Conservation (phyloP, 2,113 vertebrate species). For the Atlantisia rogersi region DNA sequence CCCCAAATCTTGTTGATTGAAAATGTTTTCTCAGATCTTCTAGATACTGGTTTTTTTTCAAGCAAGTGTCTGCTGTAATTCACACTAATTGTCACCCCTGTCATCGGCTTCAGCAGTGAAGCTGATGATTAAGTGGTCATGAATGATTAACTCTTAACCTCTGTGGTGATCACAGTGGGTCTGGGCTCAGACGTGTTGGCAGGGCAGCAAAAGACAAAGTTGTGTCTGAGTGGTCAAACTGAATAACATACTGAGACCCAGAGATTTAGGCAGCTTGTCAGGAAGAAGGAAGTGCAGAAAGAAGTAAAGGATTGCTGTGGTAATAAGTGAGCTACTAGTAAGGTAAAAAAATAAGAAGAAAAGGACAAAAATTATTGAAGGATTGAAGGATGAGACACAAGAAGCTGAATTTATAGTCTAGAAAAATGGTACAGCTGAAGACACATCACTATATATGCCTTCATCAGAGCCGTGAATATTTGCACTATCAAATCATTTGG, state of each 20-base stretch:
- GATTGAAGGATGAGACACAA: background rate
- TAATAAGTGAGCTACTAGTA: background rate
- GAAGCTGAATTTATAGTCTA: background rate
- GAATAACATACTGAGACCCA: background rate
- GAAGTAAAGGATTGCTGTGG: background rate
- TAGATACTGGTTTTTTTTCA: background rate
- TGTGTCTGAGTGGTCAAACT: background rate
- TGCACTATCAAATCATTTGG: background rate
- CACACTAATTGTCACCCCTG: background rate
- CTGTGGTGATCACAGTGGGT: accelerated
- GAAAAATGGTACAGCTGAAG: background rate
- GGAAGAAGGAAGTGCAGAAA: background rate
- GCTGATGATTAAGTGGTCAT: background rate
- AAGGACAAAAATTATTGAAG: background rate
- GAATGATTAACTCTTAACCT: background rate
- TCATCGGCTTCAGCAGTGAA: background rate
- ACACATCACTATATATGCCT: background rate
- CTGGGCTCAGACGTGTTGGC: background rate
- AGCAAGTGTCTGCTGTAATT: background rate
- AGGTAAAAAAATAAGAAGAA: background rate
- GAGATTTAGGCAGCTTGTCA: background rate
- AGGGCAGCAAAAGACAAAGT: background rate
- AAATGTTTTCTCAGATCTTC: background rate
- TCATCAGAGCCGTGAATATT: background rate
- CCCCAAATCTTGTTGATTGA: background rate